These are phyloP conservation scores for Protobothrops mucrosquamatus DNA, from an alignment of 2,113 vertebrate genomes.

Conservation along the genomic window DNA sequence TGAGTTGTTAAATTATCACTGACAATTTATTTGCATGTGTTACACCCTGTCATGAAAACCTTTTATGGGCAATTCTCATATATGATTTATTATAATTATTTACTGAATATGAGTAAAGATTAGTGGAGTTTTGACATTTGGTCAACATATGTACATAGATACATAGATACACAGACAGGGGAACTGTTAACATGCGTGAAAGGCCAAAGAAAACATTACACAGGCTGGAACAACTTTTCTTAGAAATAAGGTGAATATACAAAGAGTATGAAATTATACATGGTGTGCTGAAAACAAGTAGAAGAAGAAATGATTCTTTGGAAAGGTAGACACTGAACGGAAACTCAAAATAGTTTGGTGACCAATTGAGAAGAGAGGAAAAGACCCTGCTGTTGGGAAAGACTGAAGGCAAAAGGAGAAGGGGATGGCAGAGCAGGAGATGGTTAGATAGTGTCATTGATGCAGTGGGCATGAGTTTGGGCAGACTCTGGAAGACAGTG, in stretches of 20 bases:
- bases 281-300: neutral
- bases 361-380: neutral
- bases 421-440: neutral
- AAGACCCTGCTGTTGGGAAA: neutral
- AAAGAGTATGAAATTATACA: neutral
- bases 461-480: neutral
- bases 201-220: neutral
- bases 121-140: neutral
- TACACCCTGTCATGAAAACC: neutral
- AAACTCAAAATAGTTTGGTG: neutral
- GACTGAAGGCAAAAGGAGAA: neutral
- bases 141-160: neutral
- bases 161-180: neutral
- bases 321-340: neutral
- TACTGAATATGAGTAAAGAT: neutral
- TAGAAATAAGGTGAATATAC: neutral
- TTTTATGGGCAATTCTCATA: neutral
- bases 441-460: neutral
- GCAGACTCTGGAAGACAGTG: neutral
- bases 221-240: neutral
- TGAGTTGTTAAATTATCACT: neutral
- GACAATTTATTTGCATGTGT: neutral
- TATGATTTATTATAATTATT: neutral
- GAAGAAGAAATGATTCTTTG: neutral
- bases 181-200: neutral